phyloP scores from a whole-genome alignment of 2,888 invertebrate genomes.

The Teinopalpus imperialis region DNA sequence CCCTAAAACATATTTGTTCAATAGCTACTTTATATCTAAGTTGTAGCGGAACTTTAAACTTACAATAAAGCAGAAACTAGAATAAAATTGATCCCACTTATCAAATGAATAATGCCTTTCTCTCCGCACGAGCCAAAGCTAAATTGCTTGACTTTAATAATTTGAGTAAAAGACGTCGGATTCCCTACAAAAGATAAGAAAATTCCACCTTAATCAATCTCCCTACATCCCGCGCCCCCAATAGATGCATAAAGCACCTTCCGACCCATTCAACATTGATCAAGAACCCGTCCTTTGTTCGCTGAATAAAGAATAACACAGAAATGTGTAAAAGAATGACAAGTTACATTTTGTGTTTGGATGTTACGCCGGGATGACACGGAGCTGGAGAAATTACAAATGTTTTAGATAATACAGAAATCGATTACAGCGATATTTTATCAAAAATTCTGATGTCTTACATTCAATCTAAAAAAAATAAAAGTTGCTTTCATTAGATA shows the following conservation, averaged over 20 bases:
- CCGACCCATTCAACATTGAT: constrained; percentile 41
- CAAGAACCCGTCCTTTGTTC: constrained; percentile 39
- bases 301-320: constrained; percentile 41
- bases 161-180: constrained; percentile 6
- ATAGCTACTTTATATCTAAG: too few species aligned
- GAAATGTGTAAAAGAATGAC: constrained; percentile 27
- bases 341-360: constrained; percentile 28
- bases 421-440: too few species aligned
- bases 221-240: constrained; percentile 25
- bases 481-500: too few species aligned
- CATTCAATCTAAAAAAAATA: too few species aligned
- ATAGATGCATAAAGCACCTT: constrained; percentile 31
- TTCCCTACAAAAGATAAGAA: constrained; percentile 10
- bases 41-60: too few species aligned
- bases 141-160: constrained; percentile 12
- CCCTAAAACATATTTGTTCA: too few species aligned
- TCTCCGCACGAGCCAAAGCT: neutral
- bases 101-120: constrained; percentile 5
- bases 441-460: too few species aligned
- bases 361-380: constrained; percentile 8
- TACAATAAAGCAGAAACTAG: neutral
- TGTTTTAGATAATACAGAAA: neutral
- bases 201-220: constrained; percentile 27
- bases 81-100: neutral
- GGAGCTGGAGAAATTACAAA: neutral